Conservation (phyloP, 1,140 invertebrate genomes). For the Aleiodes sp. region DNA sequence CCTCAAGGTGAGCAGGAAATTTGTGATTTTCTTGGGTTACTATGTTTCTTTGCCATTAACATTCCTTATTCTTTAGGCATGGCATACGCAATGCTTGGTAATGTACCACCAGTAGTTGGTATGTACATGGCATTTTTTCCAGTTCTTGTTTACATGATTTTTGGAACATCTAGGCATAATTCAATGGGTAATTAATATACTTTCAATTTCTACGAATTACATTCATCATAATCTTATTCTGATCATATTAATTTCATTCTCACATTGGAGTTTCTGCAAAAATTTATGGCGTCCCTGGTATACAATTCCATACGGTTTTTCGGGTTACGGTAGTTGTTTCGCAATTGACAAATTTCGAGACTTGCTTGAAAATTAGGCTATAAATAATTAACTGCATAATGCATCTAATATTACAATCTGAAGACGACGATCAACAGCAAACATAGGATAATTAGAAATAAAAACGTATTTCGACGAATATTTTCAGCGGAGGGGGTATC, state of each 20-base stretch:
- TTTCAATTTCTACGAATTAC: neutral
- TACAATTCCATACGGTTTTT: no score
- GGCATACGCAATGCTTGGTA: slow-evolving; percentile 90
- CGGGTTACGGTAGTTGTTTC: no score
- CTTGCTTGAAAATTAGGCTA: no score
- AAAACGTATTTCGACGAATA: no score
- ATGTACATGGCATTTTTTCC: slow-evolving; percentile 97
- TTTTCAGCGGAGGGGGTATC: no score
- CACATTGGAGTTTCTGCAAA: no score
- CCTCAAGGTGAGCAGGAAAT: slow-evolving; percentile 73
- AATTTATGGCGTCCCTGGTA: no score
- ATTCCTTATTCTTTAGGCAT: slow-evolving; percentile 74
- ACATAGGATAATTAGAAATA: no score
- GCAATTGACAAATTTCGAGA: no score
- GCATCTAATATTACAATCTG: no score
- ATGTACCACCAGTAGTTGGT: slow-evolving; percentile 87
- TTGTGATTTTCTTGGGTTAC: slow-evolving; percentile 19
- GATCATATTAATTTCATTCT: neutral
- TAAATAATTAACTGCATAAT: no score
- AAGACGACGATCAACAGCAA: no score
- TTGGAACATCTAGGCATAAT: slow-evolving; percentile 91
- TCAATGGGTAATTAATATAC: slow-evolving; percentile 78
- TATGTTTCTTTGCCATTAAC: neutral
- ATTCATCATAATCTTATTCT: neutral
- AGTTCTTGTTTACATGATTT: slow-evolving; percentile 86